phyloP scores from a whole-genome alignment of 2,113 vertebrate species.

The Danionella cerebrum region DNA sequence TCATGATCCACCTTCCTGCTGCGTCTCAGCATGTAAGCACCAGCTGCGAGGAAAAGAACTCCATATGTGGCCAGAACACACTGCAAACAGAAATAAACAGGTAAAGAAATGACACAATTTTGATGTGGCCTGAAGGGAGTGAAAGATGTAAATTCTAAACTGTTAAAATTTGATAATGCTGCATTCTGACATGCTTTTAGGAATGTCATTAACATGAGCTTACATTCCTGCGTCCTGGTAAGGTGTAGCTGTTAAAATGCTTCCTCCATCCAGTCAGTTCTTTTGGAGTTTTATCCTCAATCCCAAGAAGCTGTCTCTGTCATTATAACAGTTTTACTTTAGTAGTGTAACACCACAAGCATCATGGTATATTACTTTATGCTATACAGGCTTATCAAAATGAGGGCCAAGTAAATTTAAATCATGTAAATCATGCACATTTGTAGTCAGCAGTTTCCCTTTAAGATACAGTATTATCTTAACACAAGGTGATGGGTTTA shows the following conservation, averaged over 20 bases:
- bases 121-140: background rate
- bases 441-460: no score
- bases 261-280: conserved; percentile 57
- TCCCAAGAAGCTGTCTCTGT: conserved; percentile 54
- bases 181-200: background rate
- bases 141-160: background rate
- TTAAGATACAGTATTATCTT: no score
- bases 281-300: conserved; percentile 34
- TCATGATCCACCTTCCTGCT: conserved; percentile 33
- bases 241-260: conserved; percentile 58
- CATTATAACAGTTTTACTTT: background rate
- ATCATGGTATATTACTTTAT: no score
- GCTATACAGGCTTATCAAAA: no score
- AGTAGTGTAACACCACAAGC: background rate
- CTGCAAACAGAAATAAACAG: conserved; percentile 38
- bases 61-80: conserved; percentile 54
- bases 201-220: background rate
- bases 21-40: conserved; percentile 39
- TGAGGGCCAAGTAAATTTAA: no score
- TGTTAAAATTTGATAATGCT: background rate
- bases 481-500: no score
- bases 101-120: background rate
- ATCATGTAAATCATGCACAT: no score
- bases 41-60: conserved; percentile 33
- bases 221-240: conserved; percentile 54